A percentile compares a stretch with the other conserved stretches of the same genome.
Conservation (phyloP, 1,140 invertebrate genomes). For the Drosophila eugracilis region DNA sequence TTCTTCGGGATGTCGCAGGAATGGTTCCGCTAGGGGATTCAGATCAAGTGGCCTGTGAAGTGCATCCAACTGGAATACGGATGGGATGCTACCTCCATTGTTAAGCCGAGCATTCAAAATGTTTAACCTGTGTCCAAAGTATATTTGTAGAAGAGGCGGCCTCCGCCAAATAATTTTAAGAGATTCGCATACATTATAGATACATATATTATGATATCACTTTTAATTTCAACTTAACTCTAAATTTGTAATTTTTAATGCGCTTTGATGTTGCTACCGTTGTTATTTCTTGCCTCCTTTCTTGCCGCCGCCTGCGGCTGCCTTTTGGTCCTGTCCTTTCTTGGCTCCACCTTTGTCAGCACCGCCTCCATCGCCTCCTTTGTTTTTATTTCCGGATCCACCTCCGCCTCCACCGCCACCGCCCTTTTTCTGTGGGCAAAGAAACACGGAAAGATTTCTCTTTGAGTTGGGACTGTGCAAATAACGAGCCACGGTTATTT, state of each 20-base stretch:
- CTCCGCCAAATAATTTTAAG: constrained; percentile 16
- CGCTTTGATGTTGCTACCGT: constrained; percentile 44
- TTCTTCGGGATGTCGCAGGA: constrained; percentile 92
- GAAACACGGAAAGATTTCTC: constrained; percentile 50
- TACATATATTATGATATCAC: constrained; percentile 39
- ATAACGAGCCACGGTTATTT: constrained; percentile 56
- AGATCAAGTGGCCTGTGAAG: constrained; percentile 66
- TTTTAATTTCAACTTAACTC: constrained; percentile 46
- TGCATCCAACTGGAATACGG: constrained; percentile 50
- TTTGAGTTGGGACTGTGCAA: constrained; percentile 36
- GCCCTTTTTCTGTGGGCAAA: constrained; percentile 75
- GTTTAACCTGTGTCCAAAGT: constrained; percentile 29
- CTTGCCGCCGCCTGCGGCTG: constrained; percentile 57
- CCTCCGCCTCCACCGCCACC: constrained; percentile 30
- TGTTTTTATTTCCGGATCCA: constrained; percentile 65
- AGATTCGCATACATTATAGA: constrained; percentile 38
- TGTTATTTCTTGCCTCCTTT: constrained; percentile 81
- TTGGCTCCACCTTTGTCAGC: constrained; percentile 74
- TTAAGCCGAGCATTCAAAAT: constrained; percentile 49
- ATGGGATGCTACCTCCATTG: constrained; percentile 5
- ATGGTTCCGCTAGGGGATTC: constrained; percentile 87
- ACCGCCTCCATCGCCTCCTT: constrained; percentile 49
- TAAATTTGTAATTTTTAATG: constrained; percentile 57
- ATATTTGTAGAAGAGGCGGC: constrained; percentile 24
- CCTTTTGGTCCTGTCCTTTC: constrained; percentile 77